Conservation (phyloP, 2,797 vertebrate species). For the Capromys pilorides region DNA sequence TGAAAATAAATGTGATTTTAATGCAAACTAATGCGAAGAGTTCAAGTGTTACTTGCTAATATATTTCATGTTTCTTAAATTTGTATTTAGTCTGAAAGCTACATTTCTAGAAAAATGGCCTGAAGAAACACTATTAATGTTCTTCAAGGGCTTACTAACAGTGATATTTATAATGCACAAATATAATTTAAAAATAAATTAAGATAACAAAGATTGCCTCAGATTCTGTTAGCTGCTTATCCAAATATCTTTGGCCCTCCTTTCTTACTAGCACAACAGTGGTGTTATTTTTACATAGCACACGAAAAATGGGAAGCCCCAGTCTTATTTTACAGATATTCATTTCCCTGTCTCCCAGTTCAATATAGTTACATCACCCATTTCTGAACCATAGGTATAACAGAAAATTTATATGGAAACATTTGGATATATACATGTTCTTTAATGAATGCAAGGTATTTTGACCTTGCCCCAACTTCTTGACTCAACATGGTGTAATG, state of each 20-base stretch:
- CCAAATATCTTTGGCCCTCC: background rate
- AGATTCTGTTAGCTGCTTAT: background rate
- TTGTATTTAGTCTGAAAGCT: background rate
- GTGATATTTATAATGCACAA: constrained; percentile 38
- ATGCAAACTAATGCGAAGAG: constrained; percentile 43
- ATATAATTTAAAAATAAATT: constrained; percentile 44
- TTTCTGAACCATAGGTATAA: background rate
- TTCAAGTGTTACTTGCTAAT: constrained; percentile 7
- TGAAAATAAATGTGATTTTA: constrained; percentile 59
- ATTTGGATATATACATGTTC: background rate
- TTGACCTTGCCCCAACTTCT: background rate
- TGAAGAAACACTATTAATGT: constrained; percentile 33
- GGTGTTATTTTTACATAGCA: constrained; percentile 35
- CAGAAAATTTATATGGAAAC: background rate
- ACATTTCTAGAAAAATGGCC: constrained; percentile 31
- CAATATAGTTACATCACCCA: background rate
- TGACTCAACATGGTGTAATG: background rate
- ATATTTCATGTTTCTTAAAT: constrained; percentile 56
- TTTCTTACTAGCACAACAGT: background rate
- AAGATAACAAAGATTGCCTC: constrained; percentile 12
- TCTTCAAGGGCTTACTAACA: constrained; percentile 46
- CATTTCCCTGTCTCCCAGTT: background rate
- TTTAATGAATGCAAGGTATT: background rate
- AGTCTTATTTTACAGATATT: background rate
- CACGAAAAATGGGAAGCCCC: background rate